Percentiles rank a stretch among this genome's conserved stretches.
These are phyloP conservation scores for Melieria omissa DNA, from an alignment of 2,888 invertebrate genomes.

Conservation along the genomic window DNA sequence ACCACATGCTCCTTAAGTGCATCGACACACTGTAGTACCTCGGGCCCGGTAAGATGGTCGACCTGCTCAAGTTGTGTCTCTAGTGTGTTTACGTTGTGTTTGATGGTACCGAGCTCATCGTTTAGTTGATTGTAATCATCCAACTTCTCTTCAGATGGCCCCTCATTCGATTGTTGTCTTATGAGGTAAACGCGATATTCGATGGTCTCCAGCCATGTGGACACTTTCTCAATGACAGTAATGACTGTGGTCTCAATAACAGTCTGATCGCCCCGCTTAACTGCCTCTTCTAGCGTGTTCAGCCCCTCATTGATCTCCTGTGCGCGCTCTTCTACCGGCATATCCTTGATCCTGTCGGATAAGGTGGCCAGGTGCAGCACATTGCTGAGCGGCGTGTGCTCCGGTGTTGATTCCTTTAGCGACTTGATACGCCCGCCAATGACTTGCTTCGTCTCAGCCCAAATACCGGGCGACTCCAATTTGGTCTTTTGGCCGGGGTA, in stretches of 20 bases:
- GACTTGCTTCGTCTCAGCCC: conserved; percentile 70
- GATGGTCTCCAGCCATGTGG: conserved; percentile 86
- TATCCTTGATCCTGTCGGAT: conserved; percentile 70
- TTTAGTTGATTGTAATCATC: conserved; percentile 73
- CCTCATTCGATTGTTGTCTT: conserved; percentile 70
- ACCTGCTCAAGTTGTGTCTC: conserved; percentile 70
- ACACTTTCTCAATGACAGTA: conserved; percentile 82
- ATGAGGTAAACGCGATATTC: conserved; percentile 80
- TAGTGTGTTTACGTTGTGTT: conserved; percentile 74
- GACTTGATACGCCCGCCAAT: conserved; percentile 71
- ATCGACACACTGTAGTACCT: conserved; percentile 71
- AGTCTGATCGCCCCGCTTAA: conserved; percentile 70
- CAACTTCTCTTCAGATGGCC: conserved; percentile 72
- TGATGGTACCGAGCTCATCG: conserved; percentile 75
- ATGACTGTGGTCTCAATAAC: conserved; percentile 77
- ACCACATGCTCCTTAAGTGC: conserved; percentile 75
- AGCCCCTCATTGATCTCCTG: conserved; percentile 70
- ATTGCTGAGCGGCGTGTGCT: conserved; percentile 71
- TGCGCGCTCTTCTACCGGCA: conserved; percentile 70
- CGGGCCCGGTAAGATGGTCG: conserved; percentile 61
- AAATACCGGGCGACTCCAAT: conserved; percentile 54
- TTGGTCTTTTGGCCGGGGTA: conserved; percentile 55
- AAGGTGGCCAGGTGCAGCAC: conserved; percentile 73
- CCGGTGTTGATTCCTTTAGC: conserved; percentile 68
- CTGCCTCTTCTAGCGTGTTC: conserved; percentile 67